Base-by-base conservation (phyloP, 2,888 invertebrate species). In the Zhuqinia jingwanae region DNA sequence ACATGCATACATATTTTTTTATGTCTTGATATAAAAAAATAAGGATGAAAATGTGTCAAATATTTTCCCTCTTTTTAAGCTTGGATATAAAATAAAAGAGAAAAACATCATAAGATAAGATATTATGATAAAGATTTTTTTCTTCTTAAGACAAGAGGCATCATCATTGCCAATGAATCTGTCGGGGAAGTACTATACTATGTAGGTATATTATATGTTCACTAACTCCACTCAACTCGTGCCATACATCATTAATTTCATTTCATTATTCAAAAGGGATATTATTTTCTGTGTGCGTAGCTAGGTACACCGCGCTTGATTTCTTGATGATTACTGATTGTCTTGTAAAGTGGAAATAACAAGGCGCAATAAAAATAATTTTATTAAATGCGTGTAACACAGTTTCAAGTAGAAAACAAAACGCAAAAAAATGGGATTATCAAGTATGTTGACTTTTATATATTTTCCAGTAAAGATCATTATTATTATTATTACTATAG, bases 161-260 rank as follows among this genome's bases (percentile, higher is more conserved):
- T 45, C 42, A 20, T 68, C 45, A 68, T 42, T 68, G 20, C 45
- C 68, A 68, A 68, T 68, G 68, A 68, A 45, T 68, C 42, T 45
- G 45, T 42, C 45, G 22, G 45, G 13, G 42, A 68, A 68, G 17
- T 22, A 10, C 47, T n/a, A n/a, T n/a, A n/a, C n/a, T n/a, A n/a
- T n/a, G n/a, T n/a, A 47, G 47, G 47, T 47, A 47, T 10, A 47
- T 15, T n/a, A n/a, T n/a, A 36, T 36, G 36, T 8, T 36, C 36
- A 36, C 36, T 36, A 36, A 36, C 36, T 36, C 36, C 45, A 22
- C 10, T 20, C n/a, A 53, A 47, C 73, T 53, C 73, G 53, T 73
- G 73, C 53, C 50, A 73, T 73, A 73, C 73, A 53, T 50, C 50
- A 27, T 53, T 50, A 50, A 73, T 73, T 50, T 73, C 73, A 73